Evolutionary conservation across 2,113 vertebrate species (phyloP).

Genomic region (Fukomys damarensis): DNA sequence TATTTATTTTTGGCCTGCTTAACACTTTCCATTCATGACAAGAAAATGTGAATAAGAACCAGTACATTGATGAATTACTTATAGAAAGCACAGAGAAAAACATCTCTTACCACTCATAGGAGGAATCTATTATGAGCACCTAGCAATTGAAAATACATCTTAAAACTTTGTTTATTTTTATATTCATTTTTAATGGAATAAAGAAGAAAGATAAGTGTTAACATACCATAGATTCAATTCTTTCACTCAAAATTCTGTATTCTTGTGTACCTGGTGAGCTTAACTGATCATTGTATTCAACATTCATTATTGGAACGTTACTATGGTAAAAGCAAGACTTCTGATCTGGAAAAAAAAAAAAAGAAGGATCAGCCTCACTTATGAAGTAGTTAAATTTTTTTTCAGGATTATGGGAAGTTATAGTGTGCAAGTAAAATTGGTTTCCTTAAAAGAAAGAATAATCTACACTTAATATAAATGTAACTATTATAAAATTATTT

Average conservation of each 20-base stretch:
- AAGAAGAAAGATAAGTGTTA: slow-evolving; percentile 3
- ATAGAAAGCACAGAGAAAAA: neutral
- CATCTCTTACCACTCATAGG: neutral
- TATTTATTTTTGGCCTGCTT: neutral
- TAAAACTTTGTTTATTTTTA: neutral
- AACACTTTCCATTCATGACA: neutral
- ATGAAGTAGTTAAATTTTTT: neutral
- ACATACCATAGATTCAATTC: slow-evolving; percentile 88
- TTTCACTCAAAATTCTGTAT: slow-evolving; percentile 83
- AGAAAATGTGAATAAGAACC: neutral
- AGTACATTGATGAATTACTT: neutral
- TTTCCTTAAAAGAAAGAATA: slow-evolving; percentile 30
- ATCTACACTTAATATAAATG: neutral
- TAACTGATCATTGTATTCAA: slow-evolving; percentile 81
- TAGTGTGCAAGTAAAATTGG: neutral
- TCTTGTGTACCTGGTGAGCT: slow-evolving; percentile 82
- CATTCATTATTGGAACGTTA: slow-evolving; percentile 82
- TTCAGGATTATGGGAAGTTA: neutral
- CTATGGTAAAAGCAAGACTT: slow-evolving; percentile 85
- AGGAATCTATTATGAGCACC: neutral
- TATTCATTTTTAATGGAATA: neutral
- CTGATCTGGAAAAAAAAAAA: slow-evolving; percentile 83
- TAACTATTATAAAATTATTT: neutral
- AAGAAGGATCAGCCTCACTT: neutral
- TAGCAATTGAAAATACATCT: slow-evolving; percentile 8